Evolutionary conservation across 2,888 invertebrate genomes (phyloP).

Genomic region (Ypsolopha scabrella): DNA sequence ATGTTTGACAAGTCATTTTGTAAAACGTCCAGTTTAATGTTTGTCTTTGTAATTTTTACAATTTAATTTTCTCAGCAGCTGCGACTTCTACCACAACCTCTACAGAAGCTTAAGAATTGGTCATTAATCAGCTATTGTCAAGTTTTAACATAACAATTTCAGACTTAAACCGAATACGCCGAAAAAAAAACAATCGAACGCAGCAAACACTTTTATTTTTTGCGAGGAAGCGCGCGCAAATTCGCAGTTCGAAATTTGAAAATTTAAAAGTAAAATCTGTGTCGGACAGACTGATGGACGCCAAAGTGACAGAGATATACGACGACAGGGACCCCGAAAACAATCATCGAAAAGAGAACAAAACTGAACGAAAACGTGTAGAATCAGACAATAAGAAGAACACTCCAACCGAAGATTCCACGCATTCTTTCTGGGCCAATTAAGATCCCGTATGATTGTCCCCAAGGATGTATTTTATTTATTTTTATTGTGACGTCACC

Average conservation of each 20-base stretch:
- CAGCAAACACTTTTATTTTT: constrained; percentile 3
- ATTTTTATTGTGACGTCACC: constrained; percentile 24
- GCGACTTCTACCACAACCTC: neutral
- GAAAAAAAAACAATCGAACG: neutral
- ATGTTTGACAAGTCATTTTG: neutral
- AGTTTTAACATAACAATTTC: constrained; percentile 1
- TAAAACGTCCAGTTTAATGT: neutral
- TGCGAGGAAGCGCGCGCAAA: constrained; percentile 6
- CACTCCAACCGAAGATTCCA: constrained; percentile 27
- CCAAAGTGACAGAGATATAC: constrained; percentile 28
- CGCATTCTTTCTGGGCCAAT: constrained; percentile 48
- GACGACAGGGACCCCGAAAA: constrained; percentile 17
- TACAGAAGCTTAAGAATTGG: constrained; percentile 2
- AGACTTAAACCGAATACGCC: neutral
- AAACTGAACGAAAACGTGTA: constrained; percentile 17
- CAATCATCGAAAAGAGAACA: constrained; percentile 26
- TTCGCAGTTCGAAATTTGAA: constrained; percentile 22
- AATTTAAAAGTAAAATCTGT: constrained; percentile 30
- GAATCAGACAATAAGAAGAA: neutral
- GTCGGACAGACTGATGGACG: constrained; percentile 25
- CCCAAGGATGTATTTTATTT: constrained; percentile 12
- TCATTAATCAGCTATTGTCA: neutral
- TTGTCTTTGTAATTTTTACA: neutral
- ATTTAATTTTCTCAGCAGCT: neutral
- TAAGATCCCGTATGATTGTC: constrained; percentile 62